Evolutionary conservation across 1,140 invertebrate genomes (phyloP).

Genomic region (Listronotus bonariensis): DNA sequence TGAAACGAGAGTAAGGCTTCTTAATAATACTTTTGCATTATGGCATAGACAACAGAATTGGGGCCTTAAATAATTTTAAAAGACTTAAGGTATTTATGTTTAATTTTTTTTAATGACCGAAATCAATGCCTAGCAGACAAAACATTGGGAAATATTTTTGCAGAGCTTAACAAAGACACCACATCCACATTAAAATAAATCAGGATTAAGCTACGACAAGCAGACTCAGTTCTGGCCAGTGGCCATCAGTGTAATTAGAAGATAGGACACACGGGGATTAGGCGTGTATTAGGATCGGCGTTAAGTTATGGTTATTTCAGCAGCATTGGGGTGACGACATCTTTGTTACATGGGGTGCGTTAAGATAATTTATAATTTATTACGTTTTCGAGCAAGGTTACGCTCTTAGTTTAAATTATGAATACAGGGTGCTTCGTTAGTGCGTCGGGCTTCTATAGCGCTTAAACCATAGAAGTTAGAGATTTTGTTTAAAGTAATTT

Average conservation of each 20-base stretch:
- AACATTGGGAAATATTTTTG: slow-evolving; percentile 14
- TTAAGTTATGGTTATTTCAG: slow-evolving; percentile 31
- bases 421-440: too few relatives aligned
- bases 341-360: slow-evolving; percentile 17
- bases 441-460: too few relatives aligned
- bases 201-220: slow-evolving; percentile 24
- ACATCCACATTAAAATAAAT: slow-evolving; percentile 16
- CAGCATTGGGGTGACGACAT: slow-evolving; percentile 27
- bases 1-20: too few relatives aligned
- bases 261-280: slow-evolving; percentile 34
- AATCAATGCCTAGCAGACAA: slow-evolving; percentile 4
- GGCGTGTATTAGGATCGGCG: slow-evolving; percentile 15
- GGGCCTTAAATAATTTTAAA: too few relatives aligned
- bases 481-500: too few relatives aligned
- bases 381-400: too few relatives aligned
- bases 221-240: slow-evolving; percentile 30
- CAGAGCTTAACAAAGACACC: slow-evolving; percentile 8
- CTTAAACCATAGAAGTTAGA: too few relatives aligned
- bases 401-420: too few relatives aligned
- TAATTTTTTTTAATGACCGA: background rate
- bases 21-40: too few relatives aligned
- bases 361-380: slow-evolving; percentile 13
- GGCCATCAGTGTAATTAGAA: slow-evolving; percentile 37
- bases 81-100: too few relatives aligned
- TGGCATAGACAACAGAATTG: too few relatives aligned